A percentile compares a stretch with the other conserved stretches of the same genome.
Conservation (phyloP, 2,113 vertebrate genomes). For the Notechis scutatus region DNA sequence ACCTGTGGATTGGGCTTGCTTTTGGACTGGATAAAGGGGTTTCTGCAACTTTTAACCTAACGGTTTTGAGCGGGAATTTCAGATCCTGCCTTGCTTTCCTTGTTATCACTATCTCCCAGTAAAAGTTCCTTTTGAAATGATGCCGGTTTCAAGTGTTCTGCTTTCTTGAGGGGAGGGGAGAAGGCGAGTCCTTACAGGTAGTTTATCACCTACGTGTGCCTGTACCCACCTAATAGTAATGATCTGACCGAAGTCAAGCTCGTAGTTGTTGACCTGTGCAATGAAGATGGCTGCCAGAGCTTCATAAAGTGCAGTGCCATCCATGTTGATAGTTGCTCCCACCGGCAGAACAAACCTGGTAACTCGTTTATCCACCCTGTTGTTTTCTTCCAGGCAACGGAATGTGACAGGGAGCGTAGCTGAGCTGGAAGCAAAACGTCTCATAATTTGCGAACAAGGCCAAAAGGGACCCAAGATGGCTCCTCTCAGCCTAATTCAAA, state of each 20-base stretch:
- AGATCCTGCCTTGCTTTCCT: no score
- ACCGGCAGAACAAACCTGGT: constrained; percentile 92
- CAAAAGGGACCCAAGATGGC: neutral
- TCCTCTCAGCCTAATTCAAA: no score
- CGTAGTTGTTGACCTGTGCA: constrained; percentile 96
- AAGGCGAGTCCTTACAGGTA: no score
- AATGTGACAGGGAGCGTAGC: constrained; percentile 96
- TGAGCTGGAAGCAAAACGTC: constrained; percentile 72
- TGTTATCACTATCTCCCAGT: no score
- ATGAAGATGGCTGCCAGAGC: constrained; percentile 97
- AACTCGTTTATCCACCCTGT: constrained; percentile 88
- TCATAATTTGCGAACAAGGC: neutral
- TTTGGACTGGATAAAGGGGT: no score
- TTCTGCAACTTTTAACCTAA: no score
- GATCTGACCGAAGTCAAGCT: constrained; percentile 95
- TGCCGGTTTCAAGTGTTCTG: no score
- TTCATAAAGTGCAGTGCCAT: constrained; percentile 92
- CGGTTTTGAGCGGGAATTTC: no score
- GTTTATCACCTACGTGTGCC: neutral
- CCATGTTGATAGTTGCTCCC: constrained; percentile 97
- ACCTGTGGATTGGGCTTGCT: no score
- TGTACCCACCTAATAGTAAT: constrained; percentile 88
- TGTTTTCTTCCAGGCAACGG: constrained; percentile 92
- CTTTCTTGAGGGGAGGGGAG: no score
- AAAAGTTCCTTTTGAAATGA: no score